Evolutionary conservation across 2,888 invertebrate genomes (phyloP).

Genomic region (Agriopis leucophaearia): DNA sequence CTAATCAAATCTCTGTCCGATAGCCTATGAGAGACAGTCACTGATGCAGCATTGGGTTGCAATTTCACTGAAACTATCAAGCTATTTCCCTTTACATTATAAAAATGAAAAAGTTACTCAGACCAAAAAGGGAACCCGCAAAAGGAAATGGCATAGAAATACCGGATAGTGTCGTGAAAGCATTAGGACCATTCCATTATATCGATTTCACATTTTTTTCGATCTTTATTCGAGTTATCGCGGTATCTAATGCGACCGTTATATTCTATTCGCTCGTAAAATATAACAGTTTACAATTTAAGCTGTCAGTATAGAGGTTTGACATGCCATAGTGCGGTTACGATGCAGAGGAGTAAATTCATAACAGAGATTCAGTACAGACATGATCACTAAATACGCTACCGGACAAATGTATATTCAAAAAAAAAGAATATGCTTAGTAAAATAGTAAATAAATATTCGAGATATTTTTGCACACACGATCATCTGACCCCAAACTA

Average conservation of each 20-base stretch:
- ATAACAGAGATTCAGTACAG: neutral
- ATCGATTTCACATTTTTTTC: constrained; percentile 60
- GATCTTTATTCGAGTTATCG: constrained; percentile 55
- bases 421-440: no score
- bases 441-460: no score
- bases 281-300: constrained; percentile 56
- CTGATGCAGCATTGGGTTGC: no score
- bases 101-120: constrained; percentile 48
- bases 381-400: no score
- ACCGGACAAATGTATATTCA: no score
- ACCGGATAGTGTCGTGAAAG: constrained; percentile 53
- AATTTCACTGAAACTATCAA: neutral
- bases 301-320: constrained; percentile 55
- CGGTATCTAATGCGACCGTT: constrained; percentile 46
- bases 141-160: constrained; percentile 56
- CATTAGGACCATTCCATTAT: constrained; percentile 47
- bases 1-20: no score
- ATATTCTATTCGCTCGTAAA: constrained; percentile 53
- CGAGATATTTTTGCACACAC: no score
- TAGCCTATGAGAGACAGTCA: no score
- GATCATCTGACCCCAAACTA: no score
- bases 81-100: constrained; percentile 32
- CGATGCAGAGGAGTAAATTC: neutral
- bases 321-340: constrained; percentile 59
- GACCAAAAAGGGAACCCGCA: constrained; percentile 38